phyloP scores from a whole-genome alignment of 2,797 vertebrate genomes.

The Clamator glandarius region DNA sequence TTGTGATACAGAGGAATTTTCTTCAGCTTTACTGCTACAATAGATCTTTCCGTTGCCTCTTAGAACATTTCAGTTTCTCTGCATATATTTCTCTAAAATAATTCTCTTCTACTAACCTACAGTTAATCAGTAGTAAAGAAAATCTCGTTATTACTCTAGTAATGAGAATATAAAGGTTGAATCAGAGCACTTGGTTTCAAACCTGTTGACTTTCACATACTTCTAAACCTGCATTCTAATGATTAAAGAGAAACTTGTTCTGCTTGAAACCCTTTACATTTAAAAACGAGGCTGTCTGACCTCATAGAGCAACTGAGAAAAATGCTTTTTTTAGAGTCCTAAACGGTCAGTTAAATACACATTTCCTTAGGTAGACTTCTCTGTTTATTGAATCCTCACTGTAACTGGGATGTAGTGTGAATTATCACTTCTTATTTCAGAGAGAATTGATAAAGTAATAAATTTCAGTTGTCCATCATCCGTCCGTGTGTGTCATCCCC shows the following conservation, averaged over 20 bases:
- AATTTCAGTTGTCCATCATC: background rate
- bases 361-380: background rate
- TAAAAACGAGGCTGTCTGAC: background rate
- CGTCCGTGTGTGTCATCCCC: too few relatives aligned
- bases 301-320: background rate
- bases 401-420: background rate
- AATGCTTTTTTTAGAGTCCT: background rate
- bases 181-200: background rate
- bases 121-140: background rate
- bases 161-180: background rate
- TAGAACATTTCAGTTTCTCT: background rate
- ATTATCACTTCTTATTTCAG: background rate
- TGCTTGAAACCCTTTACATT: background rate
- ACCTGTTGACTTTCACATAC: background rate
- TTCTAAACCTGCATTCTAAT: background rate
- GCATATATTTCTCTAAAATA: too few relatives aligned
- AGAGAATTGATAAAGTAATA: background rate
- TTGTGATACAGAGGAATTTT: background rate
- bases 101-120: background rate
- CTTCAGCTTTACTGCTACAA: background rate
- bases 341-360: background rate
- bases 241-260: background rate
- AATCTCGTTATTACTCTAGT: background rate
- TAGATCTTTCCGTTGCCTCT: background rate
- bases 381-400: background rate